Conservation (phyloP, 2,888 invertebrate genomes). For the Hydrotaea diabolus region DNA sequence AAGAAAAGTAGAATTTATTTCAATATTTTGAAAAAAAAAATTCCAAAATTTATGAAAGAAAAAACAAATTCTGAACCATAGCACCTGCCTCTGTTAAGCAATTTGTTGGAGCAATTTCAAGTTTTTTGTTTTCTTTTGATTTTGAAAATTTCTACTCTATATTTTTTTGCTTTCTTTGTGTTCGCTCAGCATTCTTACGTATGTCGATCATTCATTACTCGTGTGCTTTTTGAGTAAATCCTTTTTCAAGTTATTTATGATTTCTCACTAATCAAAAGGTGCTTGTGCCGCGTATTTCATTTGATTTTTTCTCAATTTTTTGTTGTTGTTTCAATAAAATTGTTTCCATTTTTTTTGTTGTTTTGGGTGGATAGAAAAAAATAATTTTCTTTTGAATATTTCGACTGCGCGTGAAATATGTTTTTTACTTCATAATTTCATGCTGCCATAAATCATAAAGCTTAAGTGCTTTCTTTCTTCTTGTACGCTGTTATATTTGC, state of each 20-base stretch:
- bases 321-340: constrained; percentile 17
- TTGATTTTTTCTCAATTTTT: not conserved
- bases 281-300: not conserved
- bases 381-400: constrained; percentile 22
- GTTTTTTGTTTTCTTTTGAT: not conserved
- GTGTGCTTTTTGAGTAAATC: not conserved
- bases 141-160: not conserved
- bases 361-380: constrained; percentile 9
- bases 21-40: not conserved
- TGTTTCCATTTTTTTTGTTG: too few species aligned
- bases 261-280: constrained; percentile 17
- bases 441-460: constrained; percentile 34
- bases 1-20: not conserved
- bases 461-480: constrained; percentile 29
- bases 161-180: not conserved
- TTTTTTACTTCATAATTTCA: constrained; percentile 38
- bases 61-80: not conserved
- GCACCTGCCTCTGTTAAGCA: not conserved
- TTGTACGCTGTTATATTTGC: not conserved
- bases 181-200: constrained; percentile 7
- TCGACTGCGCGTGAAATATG: constrained; percentile 8
- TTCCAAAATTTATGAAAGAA: too few species aligned
- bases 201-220: not conserved
- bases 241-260: constrained; percentile 30
- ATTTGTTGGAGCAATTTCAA: constrained; percentile 3